Percentiles rank a stretch among this genome's conserved stretches.
Conservation (phyloP, 2,888 invertebrate genomes). For the Steinernema carpocapsae region DNA sequence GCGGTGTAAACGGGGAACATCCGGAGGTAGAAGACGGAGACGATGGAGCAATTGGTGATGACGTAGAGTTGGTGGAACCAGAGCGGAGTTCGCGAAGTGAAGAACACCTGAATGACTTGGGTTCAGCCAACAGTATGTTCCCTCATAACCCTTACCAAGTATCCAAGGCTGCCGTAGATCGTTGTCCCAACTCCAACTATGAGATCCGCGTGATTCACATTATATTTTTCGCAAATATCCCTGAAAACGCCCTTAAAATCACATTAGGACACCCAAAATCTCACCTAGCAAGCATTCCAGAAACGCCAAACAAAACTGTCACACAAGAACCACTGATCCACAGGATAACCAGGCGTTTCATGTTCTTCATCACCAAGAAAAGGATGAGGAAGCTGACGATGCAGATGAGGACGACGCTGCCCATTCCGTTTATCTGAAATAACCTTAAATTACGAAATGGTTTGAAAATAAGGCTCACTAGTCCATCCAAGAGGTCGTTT, state of each 20-base stretch:
- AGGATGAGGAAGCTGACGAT: constrained; percentile 57
- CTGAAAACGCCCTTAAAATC: too few relatives aligned
- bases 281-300: constrained; percentile 46
- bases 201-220: too few relatives aligned
- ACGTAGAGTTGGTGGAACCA: constrained; percentile 56
- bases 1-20: constrained; percentile 55
- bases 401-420: constrained; percentile 51
- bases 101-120: constrained; percentile 49
- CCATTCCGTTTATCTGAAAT: constrained; percentile 53
- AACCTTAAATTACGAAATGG: too few relatives aligned
- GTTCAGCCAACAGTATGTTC: too few relatives aligned
- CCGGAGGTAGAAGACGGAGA: constrained; percentile 57
- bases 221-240: too few relatives aligned
- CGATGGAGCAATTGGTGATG: constrained; percentile 56
- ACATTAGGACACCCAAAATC: too few relatives aligned
- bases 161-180: constrained; percentile 41
- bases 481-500: constrained; percentile 49
- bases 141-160: constrained; percentile 37
- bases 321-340: constrained; percentile 57
- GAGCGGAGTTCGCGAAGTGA: constrained; percentile 42
- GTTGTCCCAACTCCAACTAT: constrained; percentile 6
- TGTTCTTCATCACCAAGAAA: constrained; percentile 54
- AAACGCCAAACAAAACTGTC: constrained; percentile 54
- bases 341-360: constrained; percentile 49
- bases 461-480: constrained; percentile 41